These are phyloP conservation scores for Pollenia griseotomentosa DNA, from an alignment of 2,888 invertebrate genomes.

Conservation along the genomic window DNA sequence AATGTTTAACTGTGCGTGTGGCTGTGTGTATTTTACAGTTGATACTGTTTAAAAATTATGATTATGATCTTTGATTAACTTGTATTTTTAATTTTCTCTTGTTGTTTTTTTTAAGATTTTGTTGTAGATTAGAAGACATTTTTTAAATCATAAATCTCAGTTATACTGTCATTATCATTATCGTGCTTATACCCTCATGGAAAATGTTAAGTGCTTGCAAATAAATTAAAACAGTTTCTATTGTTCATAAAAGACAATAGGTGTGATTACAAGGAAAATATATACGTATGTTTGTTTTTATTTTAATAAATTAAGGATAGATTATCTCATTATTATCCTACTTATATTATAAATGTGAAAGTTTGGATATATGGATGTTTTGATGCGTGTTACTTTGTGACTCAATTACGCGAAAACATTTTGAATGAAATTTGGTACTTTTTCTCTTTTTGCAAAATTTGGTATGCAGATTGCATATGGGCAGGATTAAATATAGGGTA, in stretches of 20 bases:
- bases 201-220: not conserved
- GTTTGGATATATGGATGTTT: too few relatives aligned
- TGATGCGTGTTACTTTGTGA: too few relatives aligned
- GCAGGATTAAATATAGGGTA: too few relatives aligned
- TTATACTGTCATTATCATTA: slow-evolving; percentile 13
- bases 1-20: not conserved
- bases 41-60: slow-evolving; percentile 38
- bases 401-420: too few relatives aligned
- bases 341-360: too few relatives aligned
- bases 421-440: too few relatives aligned
- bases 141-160: slow-evolving; percentile 39
- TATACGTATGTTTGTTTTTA: too few relatives aligned
- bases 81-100: slow-evolving; percentile 16
- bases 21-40: slow-evolving; percentile 1
- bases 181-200: slow-evolving; percentile 6
- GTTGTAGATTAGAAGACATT: slow-evolving; percentile 4
- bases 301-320: too few relatives aligned
- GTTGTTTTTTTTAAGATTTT: slow-evolving; percentile 5
- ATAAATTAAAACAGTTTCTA: not conserved
- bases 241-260: not conserved
- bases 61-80: slow-evolving; percentile 39
- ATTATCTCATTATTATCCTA: too few relatives aligned
- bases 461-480: too few relatives aligned
- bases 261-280: slow-evolving; percentile 1
- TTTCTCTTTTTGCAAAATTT: too few relatives aligned